Evolutionary conservation across 2,113 vertebrate species (phyloP).

Genomic region (Coptodon bakossiorum): DNA sequence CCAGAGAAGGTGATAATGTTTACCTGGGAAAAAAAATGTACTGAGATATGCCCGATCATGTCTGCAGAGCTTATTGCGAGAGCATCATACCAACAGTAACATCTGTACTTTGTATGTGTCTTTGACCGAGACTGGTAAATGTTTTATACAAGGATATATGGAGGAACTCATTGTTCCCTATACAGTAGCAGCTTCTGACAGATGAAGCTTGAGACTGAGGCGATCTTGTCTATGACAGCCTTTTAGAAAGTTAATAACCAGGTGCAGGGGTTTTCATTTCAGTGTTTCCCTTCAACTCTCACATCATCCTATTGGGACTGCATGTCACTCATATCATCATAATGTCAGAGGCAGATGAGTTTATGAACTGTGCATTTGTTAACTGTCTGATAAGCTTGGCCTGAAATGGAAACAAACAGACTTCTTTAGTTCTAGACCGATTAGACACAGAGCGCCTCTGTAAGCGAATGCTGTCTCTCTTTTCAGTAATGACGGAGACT

Average conservation of each 20-base stretch:
- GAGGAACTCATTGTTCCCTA: constrained; percentile 3
- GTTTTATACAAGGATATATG: not conserved
- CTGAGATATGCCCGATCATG: not conserved
- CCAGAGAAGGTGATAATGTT: not conserved
- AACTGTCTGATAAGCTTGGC: not conserved
- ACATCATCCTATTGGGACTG: not conserved
- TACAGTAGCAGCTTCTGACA: not conserved
- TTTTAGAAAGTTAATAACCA: constrained; percentile 36
- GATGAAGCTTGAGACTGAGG: not conserved
- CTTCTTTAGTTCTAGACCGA: constrained; percentile 21
- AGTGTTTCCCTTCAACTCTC: not conserved
- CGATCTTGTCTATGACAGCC: not conserved
- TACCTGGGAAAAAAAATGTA: not conserved
- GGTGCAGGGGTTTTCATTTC: constrained; percentile 24
- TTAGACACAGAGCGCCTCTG: constrained; percentile 24
- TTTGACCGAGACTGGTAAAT: not conserved
- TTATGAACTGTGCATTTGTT: constrained; percentile 31
- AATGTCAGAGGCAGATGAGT: constrained; percentile 25
- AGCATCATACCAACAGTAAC: not conserved
- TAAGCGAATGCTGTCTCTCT: not conserved
- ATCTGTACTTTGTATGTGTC: not conserved
- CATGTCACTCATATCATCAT: not conserved
- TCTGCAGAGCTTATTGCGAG: not conserved
- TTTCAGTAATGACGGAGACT: not conserved
- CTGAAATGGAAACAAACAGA: not conserved